phyloP scores from a whole-genome alignment of 2,888 invertebrate species.

The Nemurella pictetii region DNA sequence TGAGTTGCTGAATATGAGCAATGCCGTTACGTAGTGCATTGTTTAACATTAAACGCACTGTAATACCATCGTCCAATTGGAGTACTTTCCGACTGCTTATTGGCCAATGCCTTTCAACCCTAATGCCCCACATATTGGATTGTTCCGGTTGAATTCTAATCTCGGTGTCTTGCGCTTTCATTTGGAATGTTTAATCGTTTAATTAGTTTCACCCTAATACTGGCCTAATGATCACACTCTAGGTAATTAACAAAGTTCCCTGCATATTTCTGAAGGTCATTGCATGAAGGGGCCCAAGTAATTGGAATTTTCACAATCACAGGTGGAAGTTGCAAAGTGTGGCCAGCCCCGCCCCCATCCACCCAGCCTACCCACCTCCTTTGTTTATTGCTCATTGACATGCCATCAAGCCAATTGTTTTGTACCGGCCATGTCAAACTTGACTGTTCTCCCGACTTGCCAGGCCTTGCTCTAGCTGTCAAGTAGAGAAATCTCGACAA shows the following conservation, averaged over 20 bases:
- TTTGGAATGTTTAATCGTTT: neutral
- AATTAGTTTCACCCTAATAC: conserved; percentile 12
- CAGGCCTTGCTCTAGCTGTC: neutral
- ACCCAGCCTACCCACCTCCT: no score
- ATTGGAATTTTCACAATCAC: conserved; percentile 14
- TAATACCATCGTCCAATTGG: no score
- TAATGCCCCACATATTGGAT: neutral
- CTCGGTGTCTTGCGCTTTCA: neutral
- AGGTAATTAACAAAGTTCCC: conserved; percentile 5
- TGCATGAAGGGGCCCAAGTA: neutral
- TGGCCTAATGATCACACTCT: neutral
- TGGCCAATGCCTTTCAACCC: neutral
- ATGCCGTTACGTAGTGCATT: no score
- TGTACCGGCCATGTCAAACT: neutral
- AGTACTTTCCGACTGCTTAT: neutral
- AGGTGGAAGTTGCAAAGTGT: neutral
- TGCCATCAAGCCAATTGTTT: neutral
- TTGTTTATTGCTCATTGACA: conserved; percentile 1
- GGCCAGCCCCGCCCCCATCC: neutral
- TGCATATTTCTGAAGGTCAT: neutral
- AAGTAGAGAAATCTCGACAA: neutral
- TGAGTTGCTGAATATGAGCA: no score
- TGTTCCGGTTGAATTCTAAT: neutral
- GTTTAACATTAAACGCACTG: no score
- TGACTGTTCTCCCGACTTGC: neutral